Conservation (phyloP, 2,113 vertebrate genomes). For the Semicossyphus pulcher region DNA sequence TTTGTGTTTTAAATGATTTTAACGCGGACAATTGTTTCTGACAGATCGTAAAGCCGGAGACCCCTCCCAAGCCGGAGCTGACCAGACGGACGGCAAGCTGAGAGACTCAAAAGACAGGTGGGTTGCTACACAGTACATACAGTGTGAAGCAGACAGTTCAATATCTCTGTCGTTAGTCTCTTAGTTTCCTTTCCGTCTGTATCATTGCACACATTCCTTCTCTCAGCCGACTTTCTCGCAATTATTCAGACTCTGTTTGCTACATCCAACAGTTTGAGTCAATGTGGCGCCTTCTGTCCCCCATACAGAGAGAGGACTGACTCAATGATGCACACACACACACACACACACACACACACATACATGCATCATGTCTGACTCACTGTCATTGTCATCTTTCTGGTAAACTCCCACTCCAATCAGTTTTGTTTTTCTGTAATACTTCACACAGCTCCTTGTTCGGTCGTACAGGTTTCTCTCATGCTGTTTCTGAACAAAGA, state of each 20-base stretch:
- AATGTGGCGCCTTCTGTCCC: slow-evolving; percentile 3
- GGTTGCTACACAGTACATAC: slow-evolving; percentile 35
- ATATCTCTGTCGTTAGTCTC: slow-evolving; percentile 7
- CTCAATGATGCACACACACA: slow-evolving; percentile 18
- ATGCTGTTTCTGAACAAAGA: neutral
- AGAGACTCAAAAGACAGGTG: slow-evolving; percentile 82
- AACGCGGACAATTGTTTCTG: slow-evolving; percentile 10
- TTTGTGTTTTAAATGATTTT: neutral
- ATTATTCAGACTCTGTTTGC: slow-evolving; percentile 27
- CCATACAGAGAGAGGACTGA: slow-evolving; percentile 29
- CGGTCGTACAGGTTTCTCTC: neutral
- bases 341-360: neutral
- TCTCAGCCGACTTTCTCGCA: slow-evolving; percentile 25
- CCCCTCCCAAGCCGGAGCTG: slow-evolving; percentile 67
- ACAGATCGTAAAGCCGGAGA: slow-evolving; percentile 82
- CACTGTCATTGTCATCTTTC: slow-evolving; percentile 24
- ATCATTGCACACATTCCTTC: slow-evolving; percentile 6
- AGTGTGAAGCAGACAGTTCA: neutral
- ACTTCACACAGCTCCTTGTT: neutral
- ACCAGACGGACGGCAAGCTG: slow-evolving; percentile 77
- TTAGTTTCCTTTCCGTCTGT: slow-evolving; percentile 18
- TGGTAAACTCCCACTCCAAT: slow-evolving; percentile 21
- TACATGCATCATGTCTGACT: slow-evolving; percentile 28
- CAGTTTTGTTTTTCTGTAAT: slow-evolving; percentile 2
- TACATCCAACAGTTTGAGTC: slow-evolving; percentile 41